A percentile compares a stretch with the other conserved stretches of the same genome.
These are phyloP conservation scores for Drosophila sproati DNA, from an alignment of 1,140 invertebrate species.

Conservation along the genomic window DNA sequence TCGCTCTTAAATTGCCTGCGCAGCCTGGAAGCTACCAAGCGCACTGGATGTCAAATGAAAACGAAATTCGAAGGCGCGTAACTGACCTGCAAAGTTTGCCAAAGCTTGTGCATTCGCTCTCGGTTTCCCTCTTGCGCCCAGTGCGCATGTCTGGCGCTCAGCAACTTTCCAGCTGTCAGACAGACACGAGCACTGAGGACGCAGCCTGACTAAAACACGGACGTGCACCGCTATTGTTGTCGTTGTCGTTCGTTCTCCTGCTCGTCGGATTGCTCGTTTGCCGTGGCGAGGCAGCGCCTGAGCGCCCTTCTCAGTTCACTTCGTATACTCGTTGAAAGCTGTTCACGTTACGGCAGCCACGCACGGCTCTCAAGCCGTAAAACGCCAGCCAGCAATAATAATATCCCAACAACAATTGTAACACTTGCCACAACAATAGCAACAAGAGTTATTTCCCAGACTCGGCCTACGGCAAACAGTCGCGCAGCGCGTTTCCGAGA, in stretches of 20 bases:
- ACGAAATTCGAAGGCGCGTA: slow-evolving; percentile 25
- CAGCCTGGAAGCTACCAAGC: slow-evolving; percentile 50
- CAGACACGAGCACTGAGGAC: slow-evolving; percentile 36
- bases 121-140: not conserved
- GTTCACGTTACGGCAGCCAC: slow-evolving; percentile 71
- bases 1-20: slow-evolving; percentile 52
- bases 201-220: slow-evolving; percentile 38
- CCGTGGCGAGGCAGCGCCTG: slow-evolving; percentile 16
- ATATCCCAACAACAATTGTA: slow-evolving; percentile 36
- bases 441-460: slow-evolving; percentile 1
- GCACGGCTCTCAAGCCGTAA: slow-evolving; percentile 18
- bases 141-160: slow-evolving; percentile 46
- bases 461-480: slow-evolving; percentile 23
- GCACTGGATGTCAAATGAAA: slow-evolving; percentile 47
- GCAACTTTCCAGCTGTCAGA: slow-evolving; percentile 56
- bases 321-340: slow-evolving; percentile 80
- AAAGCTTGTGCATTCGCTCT: slow-evolving; percentile 40
- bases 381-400: slow-evolving; percentile 23
- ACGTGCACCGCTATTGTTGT: slow-evolving; percentile 35
- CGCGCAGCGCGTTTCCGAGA: not conserved
- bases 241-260: slow-evolving; percentile 14
- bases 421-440: slow-evolving; percentile 38
- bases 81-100: slow-evolving; percentile 59
- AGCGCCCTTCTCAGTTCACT: slow-evolving; percentile 68
- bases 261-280: slow-evolving; percentile 35